A percentile compares a stretch with the other conserved stretches of the same genome.
These are phyloP conservation scores for Oscheius sp. DNA, from an alignment of 2,888 invertebrate species.

Conservation along the genomic window DNA sequence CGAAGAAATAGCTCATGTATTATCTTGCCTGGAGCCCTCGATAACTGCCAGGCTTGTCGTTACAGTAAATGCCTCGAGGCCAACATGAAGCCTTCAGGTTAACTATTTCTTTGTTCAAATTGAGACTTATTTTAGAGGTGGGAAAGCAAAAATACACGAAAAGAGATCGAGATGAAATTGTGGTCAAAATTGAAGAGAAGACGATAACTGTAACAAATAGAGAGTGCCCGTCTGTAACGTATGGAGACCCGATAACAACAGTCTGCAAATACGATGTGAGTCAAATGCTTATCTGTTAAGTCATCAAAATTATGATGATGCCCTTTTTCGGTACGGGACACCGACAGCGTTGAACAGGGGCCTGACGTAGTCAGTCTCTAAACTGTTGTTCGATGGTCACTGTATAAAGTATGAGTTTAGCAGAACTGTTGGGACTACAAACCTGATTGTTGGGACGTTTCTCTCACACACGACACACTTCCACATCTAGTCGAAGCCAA, in stretches of 20 bases:
- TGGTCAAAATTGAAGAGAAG: neutral
- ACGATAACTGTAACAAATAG: neutral
- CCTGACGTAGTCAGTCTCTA: too few relatives aligned
- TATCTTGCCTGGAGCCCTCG: neutral
- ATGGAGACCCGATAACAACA: neutral
- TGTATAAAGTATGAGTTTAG: neutral
- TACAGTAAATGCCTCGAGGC: conserved; percentile 7
- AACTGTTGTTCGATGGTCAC: neutral
- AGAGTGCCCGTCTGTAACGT: neutral
- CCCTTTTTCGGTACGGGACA: too few relatives aligned
- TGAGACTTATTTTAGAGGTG: neutral
- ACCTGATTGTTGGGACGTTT: too few relatives aligned
- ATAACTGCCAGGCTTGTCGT: conserved; percentile 10
- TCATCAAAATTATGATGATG: too few relatives aligned
- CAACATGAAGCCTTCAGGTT: conserved; percentile 21
- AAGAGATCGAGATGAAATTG: neutral
- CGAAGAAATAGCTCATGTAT: neutral
- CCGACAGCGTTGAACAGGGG: too few relatives aligned
- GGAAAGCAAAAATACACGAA: neutral
- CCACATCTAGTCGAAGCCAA: neutral
- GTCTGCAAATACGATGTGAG: neutral
- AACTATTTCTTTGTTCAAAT: neutral
- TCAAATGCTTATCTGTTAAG: too few relatives aligned
- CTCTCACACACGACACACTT: neutral
- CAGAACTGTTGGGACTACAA: too few relatives aligned